A percentile compares a stretch with the other conserved stretches of the same genome.
phyloP scores from a whole-genome alignment of 1,140 invertebrate species.

The Sarcophaga peregrina region DNA sequence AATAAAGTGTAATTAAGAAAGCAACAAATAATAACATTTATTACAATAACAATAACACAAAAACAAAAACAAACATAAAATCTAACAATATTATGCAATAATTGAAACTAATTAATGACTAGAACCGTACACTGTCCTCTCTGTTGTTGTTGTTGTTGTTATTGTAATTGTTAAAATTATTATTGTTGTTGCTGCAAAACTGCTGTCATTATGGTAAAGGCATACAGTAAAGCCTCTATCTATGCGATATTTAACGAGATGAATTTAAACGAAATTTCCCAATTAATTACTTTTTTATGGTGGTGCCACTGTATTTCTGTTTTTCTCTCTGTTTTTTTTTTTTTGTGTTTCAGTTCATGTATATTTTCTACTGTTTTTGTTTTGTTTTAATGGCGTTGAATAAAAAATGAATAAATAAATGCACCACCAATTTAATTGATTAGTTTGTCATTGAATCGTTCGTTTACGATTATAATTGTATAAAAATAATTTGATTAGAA shows the following conservation, averaged over 20 bases:
- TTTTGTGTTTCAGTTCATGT: no score
- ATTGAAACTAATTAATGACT: constrained; percentile 35
- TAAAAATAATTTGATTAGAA: constrained; percentile 11
- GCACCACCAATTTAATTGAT: constrained; percentile 31
- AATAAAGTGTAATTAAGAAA: no score
- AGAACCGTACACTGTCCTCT: not conserved
- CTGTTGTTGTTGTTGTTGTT: not conserved
- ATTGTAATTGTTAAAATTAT: not conserved
- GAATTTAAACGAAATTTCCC: no score
- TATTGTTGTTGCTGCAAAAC: not conserved
- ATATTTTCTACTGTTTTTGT: no score
- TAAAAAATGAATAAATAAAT: not conserved
- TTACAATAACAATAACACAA: no score
- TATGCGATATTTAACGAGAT: no score
- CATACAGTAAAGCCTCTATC: no score
- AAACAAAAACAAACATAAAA: not conserved
- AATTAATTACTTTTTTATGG: no score
- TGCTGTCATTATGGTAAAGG: no score
- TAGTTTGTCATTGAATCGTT: constrained; percentile 33
- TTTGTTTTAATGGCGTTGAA: not conserved
- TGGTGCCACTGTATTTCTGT: no score
- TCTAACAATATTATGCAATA: constrained; percentile 37
- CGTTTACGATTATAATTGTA: constrained; percentile 4
- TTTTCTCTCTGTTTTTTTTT: no score
- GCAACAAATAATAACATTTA: no score